Base-by-base conservation (phyloP, 2,797 vertebrate genomes). In the Avahi laniger region DNA sequence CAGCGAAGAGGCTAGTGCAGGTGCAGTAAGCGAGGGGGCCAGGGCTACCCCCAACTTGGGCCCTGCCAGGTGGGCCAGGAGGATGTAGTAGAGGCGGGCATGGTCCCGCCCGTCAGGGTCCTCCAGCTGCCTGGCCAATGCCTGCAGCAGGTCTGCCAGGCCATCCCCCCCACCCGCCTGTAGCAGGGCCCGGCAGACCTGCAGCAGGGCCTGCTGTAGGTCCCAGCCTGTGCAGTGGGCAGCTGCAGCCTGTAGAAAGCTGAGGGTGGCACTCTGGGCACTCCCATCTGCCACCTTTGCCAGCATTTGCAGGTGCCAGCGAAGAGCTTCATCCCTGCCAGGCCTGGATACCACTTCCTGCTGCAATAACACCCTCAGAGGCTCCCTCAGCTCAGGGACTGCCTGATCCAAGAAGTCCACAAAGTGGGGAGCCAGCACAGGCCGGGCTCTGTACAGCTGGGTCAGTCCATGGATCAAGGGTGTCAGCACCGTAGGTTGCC, bases 41-140 rank as follows among this genome's bases (percentile, higher is more conserved):
- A 98, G 97, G 0, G 97, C 96, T 4, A 98, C 97, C 33, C 97
- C 97, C 67, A 99, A 98, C 97, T 99, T 99, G 91, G 99, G 99
- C 41, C 80, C 83, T 0, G 99, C 99, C 69, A 99, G 97, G 0
- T 99, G 99, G 65, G 99, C 99, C 83, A 99, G 98, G 38, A 99
- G 98, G 7, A 98, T 97, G 97, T 99, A 99, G 98, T 99, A 99
- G 30, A 99, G 99, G 11, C 99, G 99, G 28, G 99, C 99, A 0
- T 98, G 99, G 96, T 99, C 99, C 73, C 98, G 99, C 63, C 99
- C 98, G 43, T 99, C 99, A 0, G 98, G 98, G 97, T 99, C 99
- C 2, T 98, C 98, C 4, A 99, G 99, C 94, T 79, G 94, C 59
- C 97, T 92, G 70, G 98, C 93, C 43, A 99, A 97, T 41, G 98